These are phyloP conservation scores for Diglossa brunneiventris DNA, from an alignment of 2,113 vertebrate genomes.

Conservation along the genomic window DNA sequence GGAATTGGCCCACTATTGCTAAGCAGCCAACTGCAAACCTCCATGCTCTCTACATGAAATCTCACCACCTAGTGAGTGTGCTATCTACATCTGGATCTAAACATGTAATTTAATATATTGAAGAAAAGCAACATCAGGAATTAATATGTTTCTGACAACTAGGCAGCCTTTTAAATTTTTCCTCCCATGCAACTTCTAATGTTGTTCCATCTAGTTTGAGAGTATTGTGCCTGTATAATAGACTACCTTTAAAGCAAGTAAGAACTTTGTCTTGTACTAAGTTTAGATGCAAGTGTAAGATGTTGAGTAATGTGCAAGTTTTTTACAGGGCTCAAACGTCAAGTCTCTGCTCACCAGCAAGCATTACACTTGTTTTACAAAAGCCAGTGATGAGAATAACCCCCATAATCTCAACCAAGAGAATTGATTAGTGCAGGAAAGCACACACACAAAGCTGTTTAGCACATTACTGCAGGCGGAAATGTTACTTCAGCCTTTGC, in stretches of 20 bases:
- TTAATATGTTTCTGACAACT: background rate
- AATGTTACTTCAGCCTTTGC: background rate
- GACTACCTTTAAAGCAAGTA: background rate
- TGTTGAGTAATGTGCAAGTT: background rate
- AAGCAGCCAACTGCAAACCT: background rate
- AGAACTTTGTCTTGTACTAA: background rate
- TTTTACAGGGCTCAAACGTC: background rate
- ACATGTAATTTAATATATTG: background rate
- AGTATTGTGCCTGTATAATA: no score
- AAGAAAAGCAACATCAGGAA: background rate
- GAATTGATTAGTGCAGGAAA: background rate
- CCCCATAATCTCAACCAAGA: background rate
- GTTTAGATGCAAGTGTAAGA: background rate
- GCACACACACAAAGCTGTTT: background rate
- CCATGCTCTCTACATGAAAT: background rate
- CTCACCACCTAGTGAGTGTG: background rate
- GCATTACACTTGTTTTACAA: background rate
- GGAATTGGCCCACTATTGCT: background rate
- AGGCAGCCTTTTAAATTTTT: background rate
- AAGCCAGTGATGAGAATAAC: background rate
- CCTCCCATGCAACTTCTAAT: background rate
- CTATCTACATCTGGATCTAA: background rate
- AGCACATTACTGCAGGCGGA: background rate
- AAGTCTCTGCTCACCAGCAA: background rate
- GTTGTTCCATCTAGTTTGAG: background rate